Evolutionary conservation across 2,888 invertebrate genomes (phyloP).

Genomic region (Philonicus albiceps): DNA sequence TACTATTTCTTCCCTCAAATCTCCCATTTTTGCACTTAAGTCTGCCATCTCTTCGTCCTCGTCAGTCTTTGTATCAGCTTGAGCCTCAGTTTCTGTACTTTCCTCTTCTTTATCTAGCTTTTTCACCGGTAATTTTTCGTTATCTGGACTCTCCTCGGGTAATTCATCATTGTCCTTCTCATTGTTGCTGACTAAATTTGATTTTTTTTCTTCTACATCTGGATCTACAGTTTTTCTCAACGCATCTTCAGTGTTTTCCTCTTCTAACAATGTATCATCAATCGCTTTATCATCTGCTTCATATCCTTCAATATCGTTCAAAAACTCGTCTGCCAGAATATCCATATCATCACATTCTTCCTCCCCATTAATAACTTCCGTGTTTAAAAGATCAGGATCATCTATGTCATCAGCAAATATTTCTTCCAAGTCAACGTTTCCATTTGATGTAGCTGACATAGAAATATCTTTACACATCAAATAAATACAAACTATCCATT

Average conservation of each 20-base stretch:
- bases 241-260: neutral
- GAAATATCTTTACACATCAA: neutral
- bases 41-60: neutral
- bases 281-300: neutral
- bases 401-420: neutral
- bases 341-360: neutral
- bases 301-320: neutral
- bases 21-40: neutral
- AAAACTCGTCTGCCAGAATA: slow-evolving; percentile 10
- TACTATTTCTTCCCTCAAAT: neutral
- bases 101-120: neutral
- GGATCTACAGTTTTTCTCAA: slow-evolving; percentile 50
- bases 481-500: neutral
- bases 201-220: slow-evolving; percentile 43
- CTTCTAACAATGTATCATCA: slow-evolving; percentile 30
- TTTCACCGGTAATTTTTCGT: neutral
- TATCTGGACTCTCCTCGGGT: neutral
- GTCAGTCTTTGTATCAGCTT: neutral
- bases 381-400: neutral
- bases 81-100: neutral
- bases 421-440: neutral
- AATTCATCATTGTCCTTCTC: slow-evolving; percentile 15
- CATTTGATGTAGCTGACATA: neutral
- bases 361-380: neutral
- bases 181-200: slow-evolving; percentile 45